Evolutionary conservation across 2,888 invertebrate species (phyloP), one percentile per base, ranked within the genome.

Genomic region (Noctua janthe): DNA sequence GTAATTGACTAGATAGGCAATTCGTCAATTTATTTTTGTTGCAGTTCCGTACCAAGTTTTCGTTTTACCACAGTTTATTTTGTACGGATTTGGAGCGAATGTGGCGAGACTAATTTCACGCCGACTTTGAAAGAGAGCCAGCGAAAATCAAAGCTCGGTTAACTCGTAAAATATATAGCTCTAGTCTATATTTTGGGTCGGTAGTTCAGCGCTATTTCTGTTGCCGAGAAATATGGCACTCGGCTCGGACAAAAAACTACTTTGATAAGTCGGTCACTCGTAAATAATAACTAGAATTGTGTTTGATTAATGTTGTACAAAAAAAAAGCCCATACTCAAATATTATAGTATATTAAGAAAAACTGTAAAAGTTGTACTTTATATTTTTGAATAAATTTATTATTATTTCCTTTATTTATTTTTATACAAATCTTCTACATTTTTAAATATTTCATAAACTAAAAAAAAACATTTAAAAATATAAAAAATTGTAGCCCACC

Each of bases 41-140:
- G 72, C 66, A 66, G 67, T 80, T 78, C 43, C n/a, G n/a, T 35
- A 59, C 73, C 49, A 76, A 82, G 74, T 87, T 84, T 83, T 78
- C 81, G 84, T 88, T 88, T 87, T 76, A 78, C 82, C 71, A 80
- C 85, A 87, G 89, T 92, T 91, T 90, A 91, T 92, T 90, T 89
- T 89, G 87, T 88, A 84, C 85, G 85, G 82, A 88, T 88, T 90
- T 87, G 84, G 83, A 91, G 88, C 87, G 89, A 89, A 91, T 91
- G 90, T 88, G 91, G 90, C 88, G 87, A 89, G 88, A 90, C 91
- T 94, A 93, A 94, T 94, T 94, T 94, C 90, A 93, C 91, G 91
- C 91, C 80, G 91, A 90, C 91, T 93, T 92, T 93, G 86, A 93
- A 92, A 91, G 90, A 90, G 92, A 91, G 88, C 88, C 86, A 85